A percentile compares a stretch with the other conserved stretches of the same genome.
These are phyloP conservation scores for Coilia nasus DNA, from an alignment of 2,797 vertebrate species.

Conservation along the genomic window DNA sequence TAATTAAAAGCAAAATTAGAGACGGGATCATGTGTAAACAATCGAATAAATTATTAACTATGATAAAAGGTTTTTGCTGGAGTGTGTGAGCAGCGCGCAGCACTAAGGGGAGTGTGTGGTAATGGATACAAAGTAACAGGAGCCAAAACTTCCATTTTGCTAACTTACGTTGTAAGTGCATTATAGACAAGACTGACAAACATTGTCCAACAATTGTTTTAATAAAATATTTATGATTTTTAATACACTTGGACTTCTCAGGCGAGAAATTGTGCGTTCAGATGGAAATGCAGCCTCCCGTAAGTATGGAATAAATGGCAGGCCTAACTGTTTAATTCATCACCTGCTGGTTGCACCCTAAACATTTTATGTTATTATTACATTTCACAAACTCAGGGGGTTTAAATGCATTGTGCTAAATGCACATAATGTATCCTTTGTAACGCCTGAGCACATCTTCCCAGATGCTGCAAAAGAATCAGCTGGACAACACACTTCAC, in stretches of 20 bases:
- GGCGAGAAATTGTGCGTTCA: not conserved
- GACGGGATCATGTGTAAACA: conserved; percentile 67
- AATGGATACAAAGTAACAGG: conserved; percentile 51
- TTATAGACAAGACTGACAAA: conserved; percentile 21
- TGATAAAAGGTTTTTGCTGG: conserved; percentile 59
- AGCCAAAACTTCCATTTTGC: conserved; percentile 31
- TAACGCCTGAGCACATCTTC: not conserved
- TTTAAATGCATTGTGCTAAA: not conserved
- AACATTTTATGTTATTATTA: not conserved
- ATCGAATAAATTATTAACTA: conserved; percentile 68
- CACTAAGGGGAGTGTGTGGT: conserved; percentile 49
- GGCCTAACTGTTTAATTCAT: conserved; percentile 24
- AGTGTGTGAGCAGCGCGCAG: conserved; percentile 42
- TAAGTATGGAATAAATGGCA: not conserved
- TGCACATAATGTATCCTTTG: conserved; percentile 18
- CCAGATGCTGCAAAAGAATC: conserved; percentile 10
- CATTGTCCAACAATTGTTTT: not conserved
- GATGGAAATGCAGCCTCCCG: not conserved
- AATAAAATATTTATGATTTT: not conserved
- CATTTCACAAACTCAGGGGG: not conserved
- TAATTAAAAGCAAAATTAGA: conserved; percentile 65
- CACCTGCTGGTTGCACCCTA: not conserved
- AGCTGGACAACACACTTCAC: conserved; percentile 2
- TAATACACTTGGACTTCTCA: not conserved
- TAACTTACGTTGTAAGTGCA: conserved; percentile 16